phyloP scores from a whole-genome alignment of 2,888 invertebrate species.

The Bombylius major region DNA sequence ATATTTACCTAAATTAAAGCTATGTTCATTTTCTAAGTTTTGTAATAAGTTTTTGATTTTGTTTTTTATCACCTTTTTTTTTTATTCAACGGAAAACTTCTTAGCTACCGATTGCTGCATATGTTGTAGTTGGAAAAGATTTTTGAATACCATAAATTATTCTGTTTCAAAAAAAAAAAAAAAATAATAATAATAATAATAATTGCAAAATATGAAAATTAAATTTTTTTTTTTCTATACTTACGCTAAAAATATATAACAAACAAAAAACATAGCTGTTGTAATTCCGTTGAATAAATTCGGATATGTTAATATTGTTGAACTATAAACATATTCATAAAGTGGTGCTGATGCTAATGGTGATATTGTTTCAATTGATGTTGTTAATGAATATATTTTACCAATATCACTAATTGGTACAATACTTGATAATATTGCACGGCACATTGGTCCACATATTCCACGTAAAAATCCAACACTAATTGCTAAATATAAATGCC shows the following conservation, averaged over 20 bases:
- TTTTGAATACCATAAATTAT: conserved; percentile 31
- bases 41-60: no score
- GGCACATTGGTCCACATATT: conserved; percentile 32
- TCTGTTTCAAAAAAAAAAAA: conserved; percentile 19
- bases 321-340: conserved; percentile 51
- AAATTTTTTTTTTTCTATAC: conserved; percentile 19
- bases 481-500: conserved; percentile 31
- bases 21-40: no score
- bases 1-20: no score
- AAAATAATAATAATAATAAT: neutral
- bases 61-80: no score
- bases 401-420: conserved; percentile 35
- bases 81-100: no score
- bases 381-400: conserved; percentile 56
- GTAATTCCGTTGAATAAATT: conserved; percentile 48
- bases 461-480: conserved; percentile 28
- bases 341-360: conserved; percentile 49
- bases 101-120: conserved; percentile 28
- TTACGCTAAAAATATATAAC: conserved; percentile 41
- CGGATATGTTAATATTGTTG: conserved; percentile 37
- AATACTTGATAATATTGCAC: conserved; percentile 33
- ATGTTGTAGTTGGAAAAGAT: conserved; percentile 22
- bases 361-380: conserved; percentile 50
- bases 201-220: neutral
- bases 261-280: conserved; percentile 36